Base-by-base conservation (phyloP, 2,888 invertebrate species). In the Clusia tigrina region DNA sequence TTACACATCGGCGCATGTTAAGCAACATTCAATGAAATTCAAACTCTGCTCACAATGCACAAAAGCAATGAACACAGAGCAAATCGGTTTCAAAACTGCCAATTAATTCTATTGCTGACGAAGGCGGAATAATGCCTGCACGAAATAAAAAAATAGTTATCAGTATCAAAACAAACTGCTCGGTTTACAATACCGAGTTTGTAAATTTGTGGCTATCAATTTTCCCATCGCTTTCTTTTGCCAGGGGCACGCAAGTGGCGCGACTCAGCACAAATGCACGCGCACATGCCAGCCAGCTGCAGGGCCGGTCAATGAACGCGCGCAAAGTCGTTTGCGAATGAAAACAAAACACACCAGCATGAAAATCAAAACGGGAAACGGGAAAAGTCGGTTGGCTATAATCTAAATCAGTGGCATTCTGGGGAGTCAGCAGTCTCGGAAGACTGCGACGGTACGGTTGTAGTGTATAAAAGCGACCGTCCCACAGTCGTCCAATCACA, bases 401-500 rank as follows among this genome's bases (percentile, higher is more conserved):
- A 32, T 32, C 32, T 32, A 32, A 5, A 32, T 32, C 32, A 15
- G 22, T 17, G n/a, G 48, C 51, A 23, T 15, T 23, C 51, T 22
- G 53, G 20, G 12, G 22, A 42, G 23, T 52, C 67, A 77, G 63
- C 54, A 77, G 66, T n/a, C 24, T 60, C 15, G 15, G 24, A 2
- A 1, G 10, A 17, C n/a, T n/a, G n/a, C n/a, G n/a, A n/a, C n/a
- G n/a, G n/a, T n/a, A n/a, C n/a, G n/a, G n/a, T n/a, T n/a, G n/a
- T n/a, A n/a, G n/a, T n/a, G 37, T 66, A 66, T 66, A 66, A 59
- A 66, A 63, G 52, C 56, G n/a, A 15, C 1, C 10, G 10, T 17
- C 9, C n/a, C 2, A 22, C 15, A n/a, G n/a, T n/a, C n/a, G n/a
- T 46, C 15, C 12, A 10, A 42, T 66, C 70, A 71, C 75, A 77